Evolutionary conservation across 37 sponge, comb jelly and placozoan genomes (phyloP), one percentile per base, ranked within the genome.

Genomic region (Spongilla lacustris): DNA sequence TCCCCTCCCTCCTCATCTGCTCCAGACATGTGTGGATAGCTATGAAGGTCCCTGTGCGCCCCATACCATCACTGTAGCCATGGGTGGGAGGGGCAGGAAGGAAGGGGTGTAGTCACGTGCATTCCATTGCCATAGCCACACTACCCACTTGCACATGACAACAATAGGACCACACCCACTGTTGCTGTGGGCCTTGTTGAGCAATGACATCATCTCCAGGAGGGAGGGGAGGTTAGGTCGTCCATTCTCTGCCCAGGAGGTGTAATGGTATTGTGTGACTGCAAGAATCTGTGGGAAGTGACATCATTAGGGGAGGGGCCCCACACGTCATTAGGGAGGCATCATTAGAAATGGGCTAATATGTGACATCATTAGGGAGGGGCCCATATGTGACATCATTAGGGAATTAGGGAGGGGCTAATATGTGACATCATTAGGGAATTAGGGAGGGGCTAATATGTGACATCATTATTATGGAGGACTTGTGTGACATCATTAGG

Each of bases 251-350:
- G 94, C 94, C 98, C 98, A 98, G 19, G 87, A 84, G 19, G 81
- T 89, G 87, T 83, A 98, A 67, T 98, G 98, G 89, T 92, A 98
- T 58, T 98, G 98, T 73, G 84, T 88, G 50, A 98, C 83, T 81
- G 26, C 90, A 85, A 81, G 68, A 70, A 67, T 75, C 68, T 49
- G 35, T 25, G 76, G 67, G 27, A 0, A 32, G 29, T 38, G 76
- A 13, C 24, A 74, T 46, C n/a, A 26, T 46, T 4, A 8, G 8
- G 8, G 8, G 8, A 46, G 46, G 4, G 46, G 46, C 46, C 8
- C 46, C 46, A 46, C 8, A 46, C 46, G n/a, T n/a, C n/a, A n/a
- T n/a, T n/a, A n/a, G n/a, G n/a, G n/a, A n/a, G n/a, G n/a, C n/a
- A n/a, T n/a, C n/a, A n/a, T n/a, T n/a, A n/a, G n/a, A n/a, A n/a